phyloP scores from a whole-genome alignment of 2,113 vertebrate genomes.

The Malurus alboscapulatus region DNA sequence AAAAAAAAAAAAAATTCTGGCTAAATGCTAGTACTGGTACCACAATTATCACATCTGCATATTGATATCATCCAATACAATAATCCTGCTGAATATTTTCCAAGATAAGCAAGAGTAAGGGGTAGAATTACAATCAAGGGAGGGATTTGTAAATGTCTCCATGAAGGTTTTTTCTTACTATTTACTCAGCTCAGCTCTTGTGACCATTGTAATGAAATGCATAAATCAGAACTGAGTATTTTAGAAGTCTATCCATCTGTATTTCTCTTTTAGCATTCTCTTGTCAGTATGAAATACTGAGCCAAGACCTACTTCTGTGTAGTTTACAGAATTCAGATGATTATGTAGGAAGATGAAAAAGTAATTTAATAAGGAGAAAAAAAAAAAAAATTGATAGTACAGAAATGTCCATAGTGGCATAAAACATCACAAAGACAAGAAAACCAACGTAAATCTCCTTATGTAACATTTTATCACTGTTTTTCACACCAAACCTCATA shows the following conservation, averaged over 20 bases:
- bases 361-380: constrained; percentile 19
- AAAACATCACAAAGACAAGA: neutral
- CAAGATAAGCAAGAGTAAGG: neutral
- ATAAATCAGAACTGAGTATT: constrained; percentile 53
- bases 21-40: neutral
- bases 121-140: neutral
- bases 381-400: neutral
- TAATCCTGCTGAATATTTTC: neutral
- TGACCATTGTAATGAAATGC: constrained; percentile 24
- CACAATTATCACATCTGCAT: neutral
- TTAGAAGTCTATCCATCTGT: constrained; percentile 24
- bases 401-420: neutral
- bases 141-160: neutral
- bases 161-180: neutral
- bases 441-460: neutral
- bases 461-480: neutral
- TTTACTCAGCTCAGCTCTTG: neutral
- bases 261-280: constrained; percentile 35
- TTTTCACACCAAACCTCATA: neutral
- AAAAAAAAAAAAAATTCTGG: neutral
- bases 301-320: neutral
- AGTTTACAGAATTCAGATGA: constrained; percentile 34
- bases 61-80: neutral
- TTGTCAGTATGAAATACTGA: neutral
- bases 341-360: constrained; percentile 27